Conservation (phyloP, 1,140 invertebrate genomes). For the Zaprionus inermis region DNA sequence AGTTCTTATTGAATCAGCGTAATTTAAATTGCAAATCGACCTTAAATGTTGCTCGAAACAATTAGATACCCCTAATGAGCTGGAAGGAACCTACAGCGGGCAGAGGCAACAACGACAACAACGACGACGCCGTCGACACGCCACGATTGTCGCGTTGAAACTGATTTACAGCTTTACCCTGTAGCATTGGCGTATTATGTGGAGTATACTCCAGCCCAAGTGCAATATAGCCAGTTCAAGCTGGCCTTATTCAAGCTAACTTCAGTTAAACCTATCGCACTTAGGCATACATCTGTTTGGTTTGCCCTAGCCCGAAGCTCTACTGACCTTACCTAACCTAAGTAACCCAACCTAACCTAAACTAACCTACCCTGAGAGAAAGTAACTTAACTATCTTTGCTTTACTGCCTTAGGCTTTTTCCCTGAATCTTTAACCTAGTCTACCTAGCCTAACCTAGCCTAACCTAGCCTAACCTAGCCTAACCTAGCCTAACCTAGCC, state of each 20-base stretch:
- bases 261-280: no score
- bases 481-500: background rate
- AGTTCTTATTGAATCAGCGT: slow-evolving; percentile 3
- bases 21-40: slow-evolving; percentile 5
- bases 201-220: background rate
- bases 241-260: no score
- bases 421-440: background rate
- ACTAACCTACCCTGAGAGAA: background rate
- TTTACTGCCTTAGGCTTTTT: no score
- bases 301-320: background rate
- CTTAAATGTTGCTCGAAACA: background rate
- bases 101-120: background rate
- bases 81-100: background rate
- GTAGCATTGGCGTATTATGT: background rate
- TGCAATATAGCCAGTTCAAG: no score
- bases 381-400: background rate
- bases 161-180: slow-evolving; percentile 1
- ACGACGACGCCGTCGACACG: background rate
- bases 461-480: background rate
- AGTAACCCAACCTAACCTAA: background rate
- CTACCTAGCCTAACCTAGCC: background rate
- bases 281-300: no score
- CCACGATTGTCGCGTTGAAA: background rate
- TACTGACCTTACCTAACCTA: background rate
- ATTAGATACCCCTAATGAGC: background rate